phyloP scores from a whole-genome alignment of 2,113 vertebrate genomes.

The Scytalopus superciliaris region DNA sequence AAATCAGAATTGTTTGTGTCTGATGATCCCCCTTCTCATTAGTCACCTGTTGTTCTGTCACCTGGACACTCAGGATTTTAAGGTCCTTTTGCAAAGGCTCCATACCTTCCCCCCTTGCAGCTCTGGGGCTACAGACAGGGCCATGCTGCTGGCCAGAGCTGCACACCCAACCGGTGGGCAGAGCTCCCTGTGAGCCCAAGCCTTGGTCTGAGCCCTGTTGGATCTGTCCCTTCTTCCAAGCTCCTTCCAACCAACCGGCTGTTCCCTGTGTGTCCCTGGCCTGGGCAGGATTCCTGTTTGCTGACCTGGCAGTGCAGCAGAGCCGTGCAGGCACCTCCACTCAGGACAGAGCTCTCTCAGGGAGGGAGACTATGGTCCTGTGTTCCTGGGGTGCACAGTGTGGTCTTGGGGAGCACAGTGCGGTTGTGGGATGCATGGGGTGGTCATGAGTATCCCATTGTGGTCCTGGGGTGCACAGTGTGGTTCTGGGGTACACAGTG shows the following conservation, averaged over 20 bases:
- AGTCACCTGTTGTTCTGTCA: not conserved
- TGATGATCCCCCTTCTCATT: fast-evolving
- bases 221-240: not conserved
- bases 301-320: fast-evolving
- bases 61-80: not conserved
- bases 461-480: not conserved
- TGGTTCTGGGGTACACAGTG: not conserved
- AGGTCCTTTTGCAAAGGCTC: not conserved
- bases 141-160: not conserved
- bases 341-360: not conserved
- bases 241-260: not conserved
- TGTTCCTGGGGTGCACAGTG: not conserved
- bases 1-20: not conserved
- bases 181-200: not conserved
- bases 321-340: not conserved
- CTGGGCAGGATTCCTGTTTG: not conserved
- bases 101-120: not conserved
- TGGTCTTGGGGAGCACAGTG: no score
- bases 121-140: not conserved
- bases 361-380: not conserved
- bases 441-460: not conserved
- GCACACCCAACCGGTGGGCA: fast-evolving
- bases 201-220: not conserved
- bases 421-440: not conserved
- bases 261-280: fast-evolving